Evolutionary conservation across 2,797 vertebrate genomes (phyloP), one percentile per base, ranked within the genome.

Genomic region (Phalloptychus januarius): DNA sequence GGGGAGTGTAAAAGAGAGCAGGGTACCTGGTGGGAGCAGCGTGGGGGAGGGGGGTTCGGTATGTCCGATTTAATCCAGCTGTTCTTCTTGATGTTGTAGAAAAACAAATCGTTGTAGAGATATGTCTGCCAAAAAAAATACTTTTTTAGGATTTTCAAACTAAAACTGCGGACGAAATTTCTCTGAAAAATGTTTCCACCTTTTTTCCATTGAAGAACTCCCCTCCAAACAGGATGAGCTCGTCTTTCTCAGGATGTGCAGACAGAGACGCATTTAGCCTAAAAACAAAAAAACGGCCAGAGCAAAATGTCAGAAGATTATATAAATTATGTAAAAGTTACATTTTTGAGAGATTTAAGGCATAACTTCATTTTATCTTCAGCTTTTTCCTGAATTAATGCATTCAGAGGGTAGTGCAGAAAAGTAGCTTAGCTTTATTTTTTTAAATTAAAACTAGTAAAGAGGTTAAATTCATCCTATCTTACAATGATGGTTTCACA

Each of bases 151-250:
- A 20, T 7, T 11, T 15, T 7, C 10, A 7, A 2, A 31, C 2
- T 25, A 56, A 56, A 77, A 36, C 40, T 45, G 36, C 36, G 28
- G 33, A 20, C 4, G 7, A 72, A 12, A 0, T 16, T 25, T 42
- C 18, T 33, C 46, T 48, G 28, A 13, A n/a, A 3, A 1, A 12
- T 54, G 38, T 38, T 18, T 1, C 13, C 67, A 94, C 93, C 91
- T 93, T 99, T 95, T 96, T 97, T 89, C 98, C 97, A 88, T 99
- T 99, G 95, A 97, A 99, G 94, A 96, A 98, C 95, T 99, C 97
- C 92, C 98, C 98, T 92, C 98, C 98, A 85, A 99, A 99, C 82
- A 99, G 94, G 89, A 99, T 97, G 81, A 99, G 93, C 77, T 99
- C 97, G 0, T 99, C 98, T 93, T 96, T 98, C 86, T 99, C 98